Evolutionary conservation across 1,140 invertebrate species (phyloP).

Genomic region (Yoshiicerus persimilis): DNA sequence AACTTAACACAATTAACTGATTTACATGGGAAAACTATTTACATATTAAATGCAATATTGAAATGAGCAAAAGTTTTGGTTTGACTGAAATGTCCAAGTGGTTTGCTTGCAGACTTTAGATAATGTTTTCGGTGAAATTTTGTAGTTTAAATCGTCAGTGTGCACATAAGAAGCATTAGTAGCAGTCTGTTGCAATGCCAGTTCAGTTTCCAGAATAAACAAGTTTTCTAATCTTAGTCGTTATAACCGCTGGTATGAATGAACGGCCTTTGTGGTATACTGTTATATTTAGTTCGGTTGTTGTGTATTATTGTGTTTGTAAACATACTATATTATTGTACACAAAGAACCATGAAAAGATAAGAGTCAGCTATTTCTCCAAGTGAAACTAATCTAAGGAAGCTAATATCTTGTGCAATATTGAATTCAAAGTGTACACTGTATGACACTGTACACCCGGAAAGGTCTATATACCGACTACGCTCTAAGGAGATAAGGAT

Average conservation of each 20-base stretch:
- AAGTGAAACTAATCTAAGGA: neutral
- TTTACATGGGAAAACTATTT: too few species aligned
- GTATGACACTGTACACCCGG: neutral
- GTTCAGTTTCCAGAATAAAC: neutral
- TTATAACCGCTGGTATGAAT: neutral
- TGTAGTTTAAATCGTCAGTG: too few species aligned
- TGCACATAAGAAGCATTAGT: too few species aligned
- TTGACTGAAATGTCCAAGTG: too few species aligned
- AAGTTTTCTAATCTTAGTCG: neutral
- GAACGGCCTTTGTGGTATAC: too few species aligned
- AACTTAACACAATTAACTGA: too few species aligned
- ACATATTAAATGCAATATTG: too few species aligned
- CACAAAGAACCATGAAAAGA: neutral
- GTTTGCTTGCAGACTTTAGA: too few species aligned
- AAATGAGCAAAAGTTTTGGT: too few species aligned
- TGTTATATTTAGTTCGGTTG: too few species aligned
- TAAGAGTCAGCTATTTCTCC: neutral
- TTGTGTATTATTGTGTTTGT: neutral
- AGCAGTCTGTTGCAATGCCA: neutral
- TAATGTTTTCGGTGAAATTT: too few species aligned
- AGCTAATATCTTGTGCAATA: neutral
- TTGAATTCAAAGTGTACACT: neutral
- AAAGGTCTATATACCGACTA: neutral
- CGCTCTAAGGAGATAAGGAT: too few species aligned
- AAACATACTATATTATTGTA: neutral